Conservation (phyloP, 2,113 vertebrate species). For the Lucifuga dentata region DNA sequence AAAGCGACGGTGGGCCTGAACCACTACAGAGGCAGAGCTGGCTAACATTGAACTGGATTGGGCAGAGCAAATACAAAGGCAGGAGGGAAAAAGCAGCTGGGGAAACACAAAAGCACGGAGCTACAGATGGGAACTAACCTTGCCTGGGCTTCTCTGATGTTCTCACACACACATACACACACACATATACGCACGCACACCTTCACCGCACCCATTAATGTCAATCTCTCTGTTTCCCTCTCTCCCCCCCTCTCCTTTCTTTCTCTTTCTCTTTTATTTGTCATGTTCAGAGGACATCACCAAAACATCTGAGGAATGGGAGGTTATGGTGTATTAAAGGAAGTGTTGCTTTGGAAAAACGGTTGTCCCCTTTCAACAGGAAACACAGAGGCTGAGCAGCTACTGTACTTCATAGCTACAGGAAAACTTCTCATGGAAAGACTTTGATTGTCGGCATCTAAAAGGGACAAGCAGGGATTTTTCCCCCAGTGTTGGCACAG, state of each 20-base stretch:
- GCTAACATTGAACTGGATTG: slow-evolving; percentile 69
- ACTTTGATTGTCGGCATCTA: slow-evolving; percentile 65
- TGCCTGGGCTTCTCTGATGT: slow-evolving; percentile 75
- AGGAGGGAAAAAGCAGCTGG: slow-evolving; percentile 71
- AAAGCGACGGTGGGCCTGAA: slow-evolving; percentile 66
- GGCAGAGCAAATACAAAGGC: slow-evolving; percentile 75
- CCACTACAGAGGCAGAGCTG: slow-evolving; percentile 64
- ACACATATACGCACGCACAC: slow-evolving; percentile 26
- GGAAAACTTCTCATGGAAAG: slow-evolving; percentile 66
- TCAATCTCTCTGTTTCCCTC: slow-evolving; percentile 42
- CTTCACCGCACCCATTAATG: slow-evolving; percentile 51
- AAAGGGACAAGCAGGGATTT: slow-evolving; percentile 56
- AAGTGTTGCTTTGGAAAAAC: slow-evolving; percentile 72
- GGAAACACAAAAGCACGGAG: slow-evolving; percentile 71
- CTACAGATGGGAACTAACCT: slow-evolving; percentile 80
- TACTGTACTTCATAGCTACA: slow-evolving; percentile 66
- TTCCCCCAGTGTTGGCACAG: slow-evolving; percentile 11
- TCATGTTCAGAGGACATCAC: slow-evolving; percentile 69
- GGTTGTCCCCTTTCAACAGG: slow-evolving; percentile 63
- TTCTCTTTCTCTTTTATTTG: slow-evolving; percentile 71
- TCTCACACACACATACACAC: slow-evolving; percentile 52
- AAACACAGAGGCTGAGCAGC: slow-evolving; percentile 55
- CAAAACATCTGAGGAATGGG: slow-evolving; percentile 66
- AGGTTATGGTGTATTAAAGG: slow-evolving; percentile 74
- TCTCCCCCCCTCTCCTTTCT: slow-evolving; percentile 43